Conservation (phyloP, 2,797 vertebrate genomes). For the Lithobates pipiens region DNA sequence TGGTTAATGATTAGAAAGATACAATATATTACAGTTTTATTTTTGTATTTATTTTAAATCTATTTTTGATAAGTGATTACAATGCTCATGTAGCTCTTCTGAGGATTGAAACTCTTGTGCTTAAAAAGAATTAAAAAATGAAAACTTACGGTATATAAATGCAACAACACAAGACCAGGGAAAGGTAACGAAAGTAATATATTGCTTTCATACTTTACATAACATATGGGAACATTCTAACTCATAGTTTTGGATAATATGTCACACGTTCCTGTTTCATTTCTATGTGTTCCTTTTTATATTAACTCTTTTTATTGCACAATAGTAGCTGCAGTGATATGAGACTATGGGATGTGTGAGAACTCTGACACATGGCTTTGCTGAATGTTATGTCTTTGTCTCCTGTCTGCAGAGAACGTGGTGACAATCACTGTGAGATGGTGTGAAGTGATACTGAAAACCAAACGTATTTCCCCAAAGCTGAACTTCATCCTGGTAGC, state of each 20-base stretch:
- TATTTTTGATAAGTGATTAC: not conserved
- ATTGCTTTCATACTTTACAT: not conserved
- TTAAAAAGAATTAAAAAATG: too few relatives aligned
- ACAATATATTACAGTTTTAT: too few relatives aligned
- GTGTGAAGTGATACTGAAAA: not conserved
- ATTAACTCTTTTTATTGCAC: not conserved
- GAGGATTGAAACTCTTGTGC: too few relatives aligned
- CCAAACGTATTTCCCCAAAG: too few relatives aligned
- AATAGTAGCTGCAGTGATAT: not conserved
- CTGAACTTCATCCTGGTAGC: too few relatives aligned
- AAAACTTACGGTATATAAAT: too few relatives aligned
- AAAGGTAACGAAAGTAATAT: too few relatives aligned
- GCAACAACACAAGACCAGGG: too few relatives aligned
- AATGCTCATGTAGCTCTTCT: not conserved
- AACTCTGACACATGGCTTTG: too few relatives aligned
- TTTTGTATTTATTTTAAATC: not conserved
- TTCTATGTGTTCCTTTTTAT: not conserved
- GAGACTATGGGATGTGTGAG: not conserved
- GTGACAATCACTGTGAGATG: not conserved
- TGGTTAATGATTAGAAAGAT: too few relatives aligned
- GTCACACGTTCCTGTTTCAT: slow-evolving; percentile 5
- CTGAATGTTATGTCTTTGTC: too few relatives aligned
- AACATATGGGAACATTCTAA: not conserved
- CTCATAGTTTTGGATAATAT: not conserved
- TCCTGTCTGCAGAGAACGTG: too few relatives aligned